phyloP scores from a whole-genome alignment of 1,140 invertebrate genomes.

The Bombus vancouverensis region DNA sequence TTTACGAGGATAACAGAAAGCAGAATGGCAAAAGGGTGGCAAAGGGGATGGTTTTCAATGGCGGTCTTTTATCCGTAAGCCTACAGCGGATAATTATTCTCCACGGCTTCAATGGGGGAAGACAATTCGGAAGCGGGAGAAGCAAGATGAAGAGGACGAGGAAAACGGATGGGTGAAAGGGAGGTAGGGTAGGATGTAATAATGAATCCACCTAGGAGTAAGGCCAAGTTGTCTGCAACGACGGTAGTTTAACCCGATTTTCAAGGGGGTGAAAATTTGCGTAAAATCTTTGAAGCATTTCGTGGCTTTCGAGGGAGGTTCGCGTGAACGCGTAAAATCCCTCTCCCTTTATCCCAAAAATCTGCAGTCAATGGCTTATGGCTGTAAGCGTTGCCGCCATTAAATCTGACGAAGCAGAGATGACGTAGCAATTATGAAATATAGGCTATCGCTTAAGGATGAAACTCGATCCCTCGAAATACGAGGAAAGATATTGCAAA shows the following conservation, averaged over 20 bases:
- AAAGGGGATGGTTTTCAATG: conserved; percentile 68
- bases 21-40: conserved; percentile 34
- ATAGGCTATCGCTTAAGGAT: conserved; percentile 20
- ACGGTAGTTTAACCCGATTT: conserved; percentile 66
- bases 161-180: conserved; percentile 12
- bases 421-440: conserved; percentile 49
- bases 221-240: conserved; percentile 58
- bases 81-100: conserved; percentile 79
- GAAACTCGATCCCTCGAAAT: background rate
- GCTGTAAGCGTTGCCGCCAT: conserved; percentile 53
- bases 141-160: conserved; percentile 58
- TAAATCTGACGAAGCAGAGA: conserved; percentile 54
- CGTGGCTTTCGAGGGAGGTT: conserved; percentile 63
- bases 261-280: conserved; percentile 64
- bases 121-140: conserved; percentile 71
- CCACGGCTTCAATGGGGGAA: conserved; percentile 64
- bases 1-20: conserved; percentile 66
- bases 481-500: background rate
- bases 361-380: conserved; percentile 58
- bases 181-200: conserved; percentile 52
- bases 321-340: conserved; percentile 62
- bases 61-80: conserved; percentile 77
- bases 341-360: conserved; percentile 13
- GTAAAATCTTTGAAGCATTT: conserved; percentile 71
- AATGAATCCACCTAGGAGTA: conserved; percentile 75